Evolutionary conservation across 2,888 invertebrate genomes (phyloP), one percentile per base, ranked within the genome.

Genomic region (Drosophila setosimentum): DNA sequence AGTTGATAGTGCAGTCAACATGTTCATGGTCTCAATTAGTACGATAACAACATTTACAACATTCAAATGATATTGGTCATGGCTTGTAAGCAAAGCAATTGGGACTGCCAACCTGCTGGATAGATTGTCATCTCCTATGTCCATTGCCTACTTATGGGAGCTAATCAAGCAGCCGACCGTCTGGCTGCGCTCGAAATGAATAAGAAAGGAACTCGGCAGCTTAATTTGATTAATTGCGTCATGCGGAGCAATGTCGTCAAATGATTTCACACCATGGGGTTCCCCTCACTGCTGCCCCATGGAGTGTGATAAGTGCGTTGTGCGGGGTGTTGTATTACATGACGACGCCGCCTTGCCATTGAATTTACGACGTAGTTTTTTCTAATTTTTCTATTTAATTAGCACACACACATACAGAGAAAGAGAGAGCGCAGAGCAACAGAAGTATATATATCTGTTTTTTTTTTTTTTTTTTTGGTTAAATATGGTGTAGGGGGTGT

Each of bases 141-240:
- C 61, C 33, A 40, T 72, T 54, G 64, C 68, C 73, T 87, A 87
- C 83, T 83, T 83, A 83, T 87, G 87, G 45, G 21, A 65, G 83
- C 85, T 83, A 83, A 83, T 83, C 83, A 87, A 82, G 77, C 72
- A 58, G 63, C 60, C 45, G 45, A 24, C 21, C 16, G 32, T 35
- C 42, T 32, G 67, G 13, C 30, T 58, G 8, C 27, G 55, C 37
- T 55, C 37, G 48, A 64, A 73, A 68, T 54, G 68, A 63, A 69
- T 68, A 60, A 68, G 70, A 66, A 72, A 60, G 57, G 62, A 66
- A 71, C 33, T 37, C 48, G 59, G 67, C 66, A 73, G 59, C 75
- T 80, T 91, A 90, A 87, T 89, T 91, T 87, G 86, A 87, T 89
- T 87, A 89, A 91, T 89, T 91, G 80, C 88, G 89, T 89, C 90